These are phyloP conservation scores for Limonius californicus DNA, from an alignment of 1,140 invertebrate species.

Conservation along the genomic window DNA sequence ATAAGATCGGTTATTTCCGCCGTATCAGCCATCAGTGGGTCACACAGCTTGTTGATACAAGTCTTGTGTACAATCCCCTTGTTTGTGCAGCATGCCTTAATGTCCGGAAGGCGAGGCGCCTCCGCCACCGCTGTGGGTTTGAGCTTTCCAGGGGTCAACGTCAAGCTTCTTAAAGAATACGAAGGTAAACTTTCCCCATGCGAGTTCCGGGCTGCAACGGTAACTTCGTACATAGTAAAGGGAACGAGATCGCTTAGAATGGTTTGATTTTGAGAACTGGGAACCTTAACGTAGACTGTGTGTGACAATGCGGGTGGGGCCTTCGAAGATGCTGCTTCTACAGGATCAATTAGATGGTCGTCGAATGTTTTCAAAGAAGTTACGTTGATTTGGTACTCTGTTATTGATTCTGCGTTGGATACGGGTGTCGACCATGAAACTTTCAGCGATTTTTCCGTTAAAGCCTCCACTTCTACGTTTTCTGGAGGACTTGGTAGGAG, in stretches of 20 bases:
- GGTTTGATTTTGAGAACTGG: constrained; percentile 54
- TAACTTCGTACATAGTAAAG: constrained; percentile 79
- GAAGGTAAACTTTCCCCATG: constrained; percentile 72
- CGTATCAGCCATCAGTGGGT: constrained; percentile 61
- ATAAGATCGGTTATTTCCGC: constrained; percentile 69
- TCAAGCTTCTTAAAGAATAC: constrained; percentile 63
- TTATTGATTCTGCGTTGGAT: constrained; percentile 60
- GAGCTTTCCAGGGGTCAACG: constrained; percentile 57
- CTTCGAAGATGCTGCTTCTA: constrained; percentile 41
- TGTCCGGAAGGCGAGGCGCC: constrained; percentile 64
- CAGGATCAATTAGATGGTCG: constrained; percentile 50
- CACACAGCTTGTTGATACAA: constrained; percentile 75
- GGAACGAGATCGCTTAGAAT: constrained; percentile 59
- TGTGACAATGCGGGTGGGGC: constrained; percentile 32
- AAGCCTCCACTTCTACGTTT: constrained; percentile 63
- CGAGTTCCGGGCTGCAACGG: constrained; percentile 65
- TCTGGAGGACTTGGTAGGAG: constrained; percentile 68
- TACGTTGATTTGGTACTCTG: constrained; percentile 67
- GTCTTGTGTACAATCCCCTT: constrained; percentile 68
- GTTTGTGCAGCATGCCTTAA: constrained; percentile 64
- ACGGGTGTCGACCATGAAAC: constrained; percentile 65
- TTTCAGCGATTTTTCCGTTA: constrained; percentile 65
- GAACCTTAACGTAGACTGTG: constrained; percentile 49
- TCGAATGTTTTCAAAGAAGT: constrained; percentile 66
- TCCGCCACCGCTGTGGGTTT: constrained; percentile 52